A percentile compares a stretch with the other conserved stretches of the same genome.
These are phyloP conservation scores for Caprella mutica DNA, from an alignment of 2,888 invertebrate genomes.

Conservation along the genomic window DNA sequence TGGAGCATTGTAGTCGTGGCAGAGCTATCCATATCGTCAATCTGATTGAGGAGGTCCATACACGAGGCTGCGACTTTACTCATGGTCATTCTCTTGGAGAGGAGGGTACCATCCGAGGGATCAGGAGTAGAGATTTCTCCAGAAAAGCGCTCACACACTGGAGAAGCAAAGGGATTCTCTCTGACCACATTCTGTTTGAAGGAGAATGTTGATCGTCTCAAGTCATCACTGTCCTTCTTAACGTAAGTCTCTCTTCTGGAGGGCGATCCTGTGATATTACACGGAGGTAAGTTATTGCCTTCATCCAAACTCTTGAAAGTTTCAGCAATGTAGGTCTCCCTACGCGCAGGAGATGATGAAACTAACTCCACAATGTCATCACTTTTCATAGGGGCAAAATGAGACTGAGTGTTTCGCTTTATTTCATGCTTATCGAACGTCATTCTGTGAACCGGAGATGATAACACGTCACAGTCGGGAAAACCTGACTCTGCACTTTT, in stretches of 20 bases:
- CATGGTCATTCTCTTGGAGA: neutral
- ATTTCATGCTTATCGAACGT: too few relatives aligned
- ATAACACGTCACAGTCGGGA: too few relatives aligned
- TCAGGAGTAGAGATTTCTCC: conserved; percentile 1
- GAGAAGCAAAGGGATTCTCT: too few relatives aligned
- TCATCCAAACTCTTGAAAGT: conserved; percentile 11
- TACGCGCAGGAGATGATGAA: conserved; percentile 10
- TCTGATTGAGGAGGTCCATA: conserved; percentile 15
- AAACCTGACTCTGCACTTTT: too few relatives aligned
- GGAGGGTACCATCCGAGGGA: too few relatives aligned
- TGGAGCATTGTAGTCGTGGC: neutral
- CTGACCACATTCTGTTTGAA: too few relatives aligned
- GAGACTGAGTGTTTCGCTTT: too few relatives aligned
- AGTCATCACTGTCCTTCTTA: conserved; percentile 5
- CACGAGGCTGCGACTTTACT: conserved; percentile 13
- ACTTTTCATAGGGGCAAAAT: neutral
- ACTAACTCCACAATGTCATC: neutral
- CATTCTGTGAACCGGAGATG: too few relatives aligned
- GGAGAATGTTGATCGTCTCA: conserved; percentile 5
- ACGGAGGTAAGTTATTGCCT: conserved; percentile 8
- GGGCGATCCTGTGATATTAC: conserved; percentile 18
- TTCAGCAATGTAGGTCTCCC: conserved; percentile 18
- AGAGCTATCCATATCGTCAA: neutral
- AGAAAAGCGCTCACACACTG: too few relatives aligned
- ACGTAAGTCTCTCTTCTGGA: conserved; percentile 23